Conservation (phyloP, 2,113 vertebrate genomes). For the Otus sunia region DNA sequence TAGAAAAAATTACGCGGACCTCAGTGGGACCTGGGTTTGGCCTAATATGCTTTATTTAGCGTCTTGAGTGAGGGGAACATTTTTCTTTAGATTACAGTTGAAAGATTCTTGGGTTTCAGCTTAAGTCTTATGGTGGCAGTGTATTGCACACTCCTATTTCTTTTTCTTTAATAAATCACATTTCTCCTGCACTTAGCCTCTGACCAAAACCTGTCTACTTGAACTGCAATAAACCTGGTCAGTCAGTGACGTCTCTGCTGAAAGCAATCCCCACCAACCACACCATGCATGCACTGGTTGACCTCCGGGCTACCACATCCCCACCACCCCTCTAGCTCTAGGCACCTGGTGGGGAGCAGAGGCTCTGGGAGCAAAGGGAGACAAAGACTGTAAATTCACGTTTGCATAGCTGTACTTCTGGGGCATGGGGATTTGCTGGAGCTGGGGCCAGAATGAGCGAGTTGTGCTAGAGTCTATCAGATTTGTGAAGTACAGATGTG, state of each 20-base stretch:
- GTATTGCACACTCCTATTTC: neutral
- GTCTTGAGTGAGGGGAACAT: conserved; percentile 19
- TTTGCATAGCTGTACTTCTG: neutral
- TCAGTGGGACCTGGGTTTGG: conserved; percentile 47
- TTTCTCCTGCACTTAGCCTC: conserved; percentile 19
- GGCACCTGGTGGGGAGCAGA: neutral
- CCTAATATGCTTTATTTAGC: conserved; percentile 24
- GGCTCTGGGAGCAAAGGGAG: neutral
- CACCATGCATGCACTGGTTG: neutral
- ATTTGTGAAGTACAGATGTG: conserved; percentile 60
- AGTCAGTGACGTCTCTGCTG: neutral
- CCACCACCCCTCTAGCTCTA: neutral
- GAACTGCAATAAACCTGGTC: neutral
- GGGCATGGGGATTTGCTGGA: conserved; percentile 24
- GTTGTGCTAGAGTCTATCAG: neutral
- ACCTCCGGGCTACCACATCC: neutral
- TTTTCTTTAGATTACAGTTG: conserved; percentile 48
- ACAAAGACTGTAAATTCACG: neutral
- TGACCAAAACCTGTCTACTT: conserved; percentile 3
- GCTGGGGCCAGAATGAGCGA: neutral
- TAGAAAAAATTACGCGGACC: neutral
- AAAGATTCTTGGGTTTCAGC: conserved; percentile 61
- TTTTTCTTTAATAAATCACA: conserved; percentile 29
- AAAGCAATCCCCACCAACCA: neutral
- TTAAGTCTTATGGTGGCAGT: neutral